Base-by-base conservation (phyloP, 2,888 invertebrate species). In the Yponomeuta malinellus region DNA sequence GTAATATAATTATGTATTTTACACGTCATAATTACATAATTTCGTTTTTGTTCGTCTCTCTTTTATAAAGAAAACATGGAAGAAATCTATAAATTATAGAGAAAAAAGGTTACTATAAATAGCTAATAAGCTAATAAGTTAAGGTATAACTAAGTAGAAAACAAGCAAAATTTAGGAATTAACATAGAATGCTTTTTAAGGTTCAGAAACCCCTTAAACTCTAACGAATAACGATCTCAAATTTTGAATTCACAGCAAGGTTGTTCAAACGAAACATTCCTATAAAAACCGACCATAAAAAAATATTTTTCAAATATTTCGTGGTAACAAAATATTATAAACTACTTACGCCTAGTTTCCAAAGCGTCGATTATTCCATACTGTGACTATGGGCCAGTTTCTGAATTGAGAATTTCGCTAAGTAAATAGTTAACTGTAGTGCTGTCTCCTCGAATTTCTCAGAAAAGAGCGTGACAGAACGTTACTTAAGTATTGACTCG, bases 1-100 rank as follows among this genome's bases (percentile, higher is more conserved):
- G 48, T 70, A 70, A 64, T 70, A 48, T 29, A 68, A 71, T 71
- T 29, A 12, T 15, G 2, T 59, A 12, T 59, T 15, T 59, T 15
- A 12, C 15, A 15, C 4, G 52, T 15, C 12, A 23, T 23, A 15
- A 59, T 59, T 59, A 12, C 3, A 59, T 59, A 59, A 8, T 43
- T 43, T 43, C 3, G 43, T 2, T 59, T 15, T 59, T 59, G 1
- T 59, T 59, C 52, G 52, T 12, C 52, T 59, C 52, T 59, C 15
- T 8, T 43, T 43, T 43, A 43, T 43, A 43, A 43, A 43, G 43
- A 43, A 43, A 43, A 43, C 9, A 43, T 8, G 1, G 8, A 8
- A 43, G 8, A 43, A 43, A 8, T 0, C 8, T 43, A 8, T 8
- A 43, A 5, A 43, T 23, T 23, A 23, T 43, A 43, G 33, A 1